Conservation (phyloP, 2,888 invertebrate genomes). For the Ectemnius continuus region DNA sequence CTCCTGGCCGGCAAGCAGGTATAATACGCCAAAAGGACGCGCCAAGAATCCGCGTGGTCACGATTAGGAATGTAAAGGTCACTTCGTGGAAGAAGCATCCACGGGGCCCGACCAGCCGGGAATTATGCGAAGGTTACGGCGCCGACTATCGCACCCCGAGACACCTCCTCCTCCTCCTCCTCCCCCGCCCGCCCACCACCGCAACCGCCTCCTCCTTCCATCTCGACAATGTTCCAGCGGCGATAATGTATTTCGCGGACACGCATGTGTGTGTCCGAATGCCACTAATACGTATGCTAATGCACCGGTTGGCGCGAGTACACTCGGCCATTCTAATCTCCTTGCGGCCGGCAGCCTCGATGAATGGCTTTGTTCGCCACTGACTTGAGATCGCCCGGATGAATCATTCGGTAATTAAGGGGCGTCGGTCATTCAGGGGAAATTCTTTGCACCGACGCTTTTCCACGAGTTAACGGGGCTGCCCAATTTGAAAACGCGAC, state of each 20-base stretch:
- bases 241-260: too few species aligned
- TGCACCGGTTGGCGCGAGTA: too few species aligned
- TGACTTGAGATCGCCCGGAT: background rate
- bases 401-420: background rate
- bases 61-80: slow-evolving; percentile 56
- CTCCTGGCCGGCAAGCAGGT: slow-evolving; percentile 19
- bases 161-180: background rate
- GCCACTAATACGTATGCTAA: too few species aligned
- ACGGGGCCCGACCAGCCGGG: background rate
- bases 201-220: too few species aligned
- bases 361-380: too few species aligned
- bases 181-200: too few species aligned
- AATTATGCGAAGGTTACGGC: background rate
- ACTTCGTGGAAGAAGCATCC: slow-evolving; percentile 37
- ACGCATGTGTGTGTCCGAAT: too few species aligned
- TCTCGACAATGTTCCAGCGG: too few species aligned
- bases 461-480: background rate
- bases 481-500: background rate
- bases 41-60: slow-evolving; percentile 56
- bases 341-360: too few species aligned
- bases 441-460: too few species aligned
- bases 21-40: slow-evolving; percentile 48
- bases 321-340: too few species aligned
- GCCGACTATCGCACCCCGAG: background rate
- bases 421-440: background rate